Percentiles rank a stretch among this genome's conserved stretches.
Conservation (phyloP, 2,797 vertebrate species). For the Tamandua tetradactyla region DNA sequence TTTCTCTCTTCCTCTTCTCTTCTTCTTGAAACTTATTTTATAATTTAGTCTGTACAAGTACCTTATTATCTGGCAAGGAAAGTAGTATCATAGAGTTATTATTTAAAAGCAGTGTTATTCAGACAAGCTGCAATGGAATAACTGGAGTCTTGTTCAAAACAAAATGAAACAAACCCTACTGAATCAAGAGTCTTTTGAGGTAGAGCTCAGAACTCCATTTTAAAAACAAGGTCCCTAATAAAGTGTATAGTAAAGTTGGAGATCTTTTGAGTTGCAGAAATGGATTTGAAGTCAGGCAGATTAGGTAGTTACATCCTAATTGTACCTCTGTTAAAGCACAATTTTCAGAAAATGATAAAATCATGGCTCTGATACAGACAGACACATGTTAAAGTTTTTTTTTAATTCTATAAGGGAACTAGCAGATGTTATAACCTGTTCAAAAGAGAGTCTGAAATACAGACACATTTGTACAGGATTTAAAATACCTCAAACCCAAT, state of each 20-base stretch:
- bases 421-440: neutral
- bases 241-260: neutral
- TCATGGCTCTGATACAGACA: neutral
- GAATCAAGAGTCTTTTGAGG: neutral
- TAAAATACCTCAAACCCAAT: neutral
- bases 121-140: neutral
- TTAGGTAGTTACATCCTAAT: neutral
- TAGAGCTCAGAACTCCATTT: neutral
- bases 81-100: neutral
- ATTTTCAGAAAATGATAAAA: constrained; percentile 12
- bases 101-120: constrained; percentile 29
- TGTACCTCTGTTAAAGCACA: neutral
- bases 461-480: neutral
- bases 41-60: neutral
- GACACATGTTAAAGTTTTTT: neutral
- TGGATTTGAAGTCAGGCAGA: neutral
- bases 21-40: neutral
- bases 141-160: neutral
- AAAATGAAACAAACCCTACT: neutral
- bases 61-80: neutral
- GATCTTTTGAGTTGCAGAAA: neutral
- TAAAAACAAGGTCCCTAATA: neutral
- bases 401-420: neutral
- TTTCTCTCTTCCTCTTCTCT: constrained; percentile 2
- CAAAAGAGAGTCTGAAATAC: constrained; percentile 19